A percentile compares a stretch with the other conserved stretches of the same genome.
Conservation (phyloP, 1,140 invertebrate species). For the Magallana ariakensis region DNA sequence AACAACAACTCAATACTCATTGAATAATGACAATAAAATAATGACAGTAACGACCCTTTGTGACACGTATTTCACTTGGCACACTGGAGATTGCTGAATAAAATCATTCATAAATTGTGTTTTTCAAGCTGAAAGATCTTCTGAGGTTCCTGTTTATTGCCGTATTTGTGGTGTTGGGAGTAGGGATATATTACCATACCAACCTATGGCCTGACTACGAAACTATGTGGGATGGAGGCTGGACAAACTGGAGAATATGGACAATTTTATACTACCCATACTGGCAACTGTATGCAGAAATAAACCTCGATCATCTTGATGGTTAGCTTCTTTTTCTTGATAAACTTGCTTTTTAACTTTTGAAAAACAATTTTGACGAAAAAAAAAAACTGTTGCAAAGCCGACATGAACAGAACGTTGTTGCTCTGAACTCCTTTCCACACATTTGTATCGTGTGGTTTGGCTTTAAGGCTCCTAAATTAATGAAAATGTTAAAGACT, state of each 20-base stretch:
- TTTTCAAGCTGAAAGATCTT: slow-evolving; percentile 44
- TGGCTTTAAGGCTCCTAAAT: neutral
- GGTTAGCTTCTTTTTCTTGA: neutral
- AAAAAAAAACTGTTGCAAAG: neutral
- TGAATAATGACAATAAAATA: too few relatives aligned
- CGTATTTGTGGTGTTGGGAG: slow-evolving; percentile 19
- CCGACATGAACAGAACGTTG: neutral
- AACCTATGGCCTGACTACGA: slow-evolving; percentile 44
- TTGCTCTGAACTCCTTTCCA: too few relatives aligned
- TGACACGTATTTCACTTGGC: too few relatives aligned
- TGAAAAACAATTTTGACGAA: neutral
- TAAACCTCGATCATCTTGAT: neutral
- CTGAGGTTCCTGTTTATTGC: slow-evolving; percentile 7
- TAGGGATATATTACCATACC: slow-evolving; percentile 44
- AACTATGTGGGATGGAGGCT: neutral
- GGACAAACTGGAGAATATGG: neutral
- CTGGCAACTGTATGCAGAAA: neutral
- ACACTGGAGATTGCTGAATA: too few relatives aligned
- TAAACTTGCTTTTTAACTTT: neutral
- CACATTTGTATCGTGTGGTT: too few relatives aligned
- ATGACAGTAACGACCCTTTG: too few relatives aligned
- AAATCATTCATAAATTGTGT: too few relatives aligned
- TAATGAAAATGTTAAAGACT: neutral
- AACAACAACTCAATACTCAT: too few relatives aligned
- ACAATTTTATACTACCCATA: neutral